These are phyloP conservation scores for Gonioctena quinquepunctata DNA, from an alignment of 1,140 invertebrate genomes.

Conservation along the genomic window DNA sequence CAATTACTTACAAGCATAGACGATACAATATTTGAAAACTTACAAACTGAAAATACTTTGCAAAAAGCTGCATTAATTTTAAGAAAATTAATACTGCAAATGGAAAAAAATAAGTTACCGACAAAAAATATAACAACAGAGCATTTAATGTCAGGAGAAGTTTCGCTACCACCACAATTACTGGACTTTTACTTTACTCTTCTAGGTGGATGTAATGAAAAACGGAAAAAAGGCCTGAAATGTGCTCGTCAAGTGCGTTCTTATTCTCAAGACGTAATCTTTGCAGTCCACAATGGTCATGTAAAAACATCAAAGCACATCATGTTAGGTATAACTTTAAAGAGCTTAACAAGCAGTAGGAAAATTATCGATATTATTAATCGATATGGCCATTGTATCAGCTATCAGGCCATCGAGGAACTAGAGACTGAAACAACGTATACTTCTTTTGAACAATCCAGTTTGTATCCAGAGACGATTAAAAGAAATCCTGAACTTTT, in stretches of 20 bases:
- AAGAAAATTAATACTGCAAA: not conserved
- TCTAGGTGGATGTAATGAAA: not conserved
- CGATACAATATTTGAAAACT: not conserved
- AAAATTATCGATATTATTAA: conserved; percentile 42
- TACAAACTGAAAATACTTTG: not conserved
- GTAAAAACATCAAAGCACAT: conserved; percentile 48
- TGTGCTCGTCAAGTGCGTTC: conserved; percentile 28
- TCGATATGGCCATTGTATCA: not conserved
- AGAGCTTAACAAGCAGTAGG: conserved; percentile 45
- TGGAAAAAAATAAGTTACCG: conserved; percentile 13
- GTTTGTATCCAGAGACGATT: not conserved
- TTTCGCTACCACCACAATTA: conserved; percentile 23
- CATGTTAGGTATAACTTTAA: conserved; percentile 42
- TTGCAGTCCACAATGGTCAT: conserved; percentile 34
- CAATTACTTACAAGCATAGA: not conserved
- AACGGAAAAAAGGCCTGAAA: conserved; percentile 25
- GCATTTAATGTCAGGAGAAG: conserved; percentile 34
- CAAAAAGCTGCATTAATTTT: not conserved
- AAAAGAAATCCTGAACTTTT: not conserved
- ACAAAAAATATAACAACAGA: conserved; percentile 26
- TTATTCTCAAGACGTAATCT: conserved; percentile 41
- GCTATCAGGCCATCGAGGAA: not conserved
- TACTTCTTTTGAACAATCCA: not conserved
- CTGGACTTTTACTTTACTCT: conserved; percentile 20
- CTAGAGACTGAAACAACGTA: not conserved